Percentiles rank a stretch among this genome's conserved stretches.
Conservation (phyloP, 2,888 invertebrate species). For the Tinea trinotella region DNA sequence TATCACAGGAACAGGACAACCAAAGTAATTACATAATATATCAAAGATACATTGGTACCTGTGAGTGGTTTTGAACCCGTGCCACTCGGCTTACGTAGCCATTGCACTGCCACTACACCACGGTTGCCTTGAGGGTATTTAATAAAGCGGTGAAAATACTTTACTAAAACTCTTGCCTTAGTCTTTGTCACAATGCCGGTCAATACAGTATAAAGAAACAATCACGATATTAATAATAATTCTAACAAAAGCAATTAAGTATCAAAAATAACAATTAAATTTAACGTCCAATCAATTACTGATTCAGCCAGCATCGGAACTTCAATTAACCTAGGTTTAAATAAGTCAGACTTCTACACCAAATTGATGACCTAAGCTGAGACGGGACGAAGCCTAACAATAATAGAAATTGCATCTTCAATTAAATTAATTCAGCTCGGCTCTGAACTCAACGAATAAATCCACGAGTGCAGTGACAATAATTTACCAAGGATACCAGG, state of each 20-base stretch:
- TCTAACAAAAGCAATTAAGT: background rate
- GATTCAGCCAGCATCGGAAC: background rate
- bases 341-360: background rate
- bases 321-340: slow-evolving; percentile 7
- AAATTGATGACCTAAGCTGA: slow-evolving; percentile 10
- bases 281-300: background rate
- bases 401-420: slow-evolving; percentile 18
- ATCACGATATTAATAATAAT: background rate
- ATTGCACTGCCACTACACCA: too few relatives aligned
- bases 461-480: background rate
- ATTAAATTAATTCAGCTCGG: slow-evolving; percentile 15
- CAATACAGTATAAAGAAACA: too few relatives aligned
- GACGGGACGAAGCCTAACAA: slow-evolving; percentile 11
- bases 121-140: too few relatives aligned
- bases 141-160: too few relatives aligned
- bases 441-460: slow-evolving; percentile 8
- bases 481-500: background rate
- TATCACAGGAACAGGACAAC: too few relatives aligned
- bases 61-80: too few relatives aligned
- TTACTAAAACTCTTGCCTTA: too few relatives aligned
- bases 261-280: background rate
- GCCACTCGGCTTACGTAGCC: too few relatives aligned
- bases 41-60: too few relatives aligned
- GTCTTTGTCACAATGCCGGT: too few relatives aligned
- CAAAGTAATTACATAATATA: too few relatives aligned